Base-by-base conservation (phyloP, 2,797 vertebrate genomes). In the Scarus forsteni region DNA sequence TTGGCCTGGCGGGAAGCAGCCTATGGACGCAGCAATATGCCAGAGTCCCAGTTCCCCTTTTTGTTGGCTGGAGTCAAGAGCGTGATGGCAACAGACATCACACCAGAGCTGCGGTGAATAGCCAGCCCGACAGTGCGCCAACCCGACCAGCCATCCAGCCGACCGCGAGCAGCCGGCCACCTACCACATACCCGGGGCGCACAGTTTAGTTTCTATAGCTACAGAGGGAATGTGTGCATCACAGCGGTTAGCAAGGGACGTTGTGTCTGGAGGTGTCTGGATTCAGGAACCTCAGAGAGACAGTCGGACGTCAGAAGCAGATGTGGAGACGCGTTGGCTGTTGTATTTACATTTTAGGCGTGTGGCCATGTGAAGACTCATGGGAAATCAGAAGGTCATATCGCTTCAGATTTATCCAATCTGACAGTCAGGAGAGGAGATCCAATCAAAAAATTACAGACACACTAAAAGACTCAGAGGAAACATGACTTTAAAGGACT, bases 41-140 rank as follows among this genome's bases (percentile, higher is more conserved):
- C 27, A 4, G 35, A 59, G 78, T 48, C 65, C 64, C 27, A 66
- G 27, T 27, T 27, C 77, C 86, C 79, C 45, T 11, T 80, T 52
- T 6, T 78, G 45, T 60, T 80, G 84, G 85, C 85, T 77, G 52
- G 5, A 58, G 75, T 52, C 11, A 1, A 60, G 73, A 54, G 52
- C 53, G 1, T 27, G 82, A 86, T 88, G 92, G 92, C 79, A 91
- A 81, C 91, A 92, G 89, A 90, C 88, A 86, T 86, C 87, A 90
- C 89, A 90, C 78, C 66, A n/a, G 51, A 60, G 68, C 76, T 45
- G 78, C 15, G 65, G 79, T 51, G 79, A 88, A 88, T 57, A 85
- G 80, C 70, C 78, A 68, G 83, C 77, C 61, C 64, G 62, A 76
- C 80, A 58, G 75, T 61, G 18, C 16, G 70, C 80, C 74, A 70